These are phyloP conservation scores for Lordiphosa collinella DNA, from an alignment of 1,140 invertebrate genomes.

Conservation along the genomic window DNA sequence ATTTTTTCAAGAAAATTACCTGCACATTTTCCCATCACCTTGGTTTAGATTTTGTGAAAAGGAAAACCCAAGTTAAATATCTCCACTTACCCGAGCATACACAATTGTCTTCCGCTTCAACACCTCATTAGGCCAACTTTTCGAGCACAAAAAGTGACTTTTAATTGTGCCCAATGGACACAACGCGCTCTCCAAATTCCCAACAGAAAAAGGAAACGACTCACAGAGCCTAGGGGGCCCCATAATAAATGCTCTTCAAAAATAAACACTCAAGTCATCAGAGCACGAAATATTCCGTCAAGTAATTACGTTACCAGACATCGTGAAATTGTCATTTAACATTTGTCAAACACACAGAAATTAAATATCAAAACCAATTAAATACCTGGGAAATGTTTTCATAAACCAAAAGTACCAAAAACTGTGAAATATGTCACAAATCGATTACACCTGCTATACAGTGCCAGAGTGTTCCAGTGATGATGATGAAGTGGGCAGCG, in stretches of 20 bases:
- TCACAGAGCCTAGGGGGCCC: constrained; percentile 18
- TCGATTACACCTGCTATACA: constrained; percentile 75
- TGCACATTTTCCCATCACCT: constrained; percentile 15
- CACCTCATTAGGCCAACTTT: constrained; percentile 63
- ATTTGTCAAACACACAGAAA: constrained; percentile 38
- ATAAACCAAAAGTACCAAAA: constrained; percentile 28
- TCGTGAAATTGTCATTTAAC: constrained; percentile 54
- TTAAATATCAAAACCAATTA: constrained; percentile 38
- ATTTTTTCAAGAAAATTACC: constrained; percentile 2
- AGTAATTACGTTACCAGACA: constrained; percentile 14
- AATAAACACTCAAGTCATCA: constrained; percentile 1
- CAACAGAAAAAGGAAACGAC: constrained; percentile 1
- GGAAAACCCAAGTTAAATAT: constrained; percentile 29
- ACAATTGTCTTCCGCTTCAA: constrained; percentile 55
- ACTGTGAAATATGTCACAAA: constrained; percentile 50
- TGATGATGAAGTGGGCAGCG: constrained; percentile 41
- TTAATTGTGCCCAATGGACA: constrained; percentile 69
- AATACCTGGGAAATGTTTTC: constrained; percentile 36
- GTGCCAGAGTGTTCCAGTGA: constrained; percentile 67
- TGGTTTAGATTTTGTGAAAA: constrained; percentile 19
- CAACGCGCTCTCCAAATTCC: background rate
- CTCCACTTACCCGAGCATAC: constrained; percentile 29
- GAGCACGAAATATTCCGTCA: constrained; percentile 28
- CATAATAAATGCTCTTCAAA: constrained; percentile 57
- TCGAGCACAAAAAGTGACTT: constrained; percentile 52